Evolutionary conservation across 2,888 invertebrate species (phyloP), one percentile per base, ranked within the genome.

Genomic region (Flabesymbios commensalis): DNA sequence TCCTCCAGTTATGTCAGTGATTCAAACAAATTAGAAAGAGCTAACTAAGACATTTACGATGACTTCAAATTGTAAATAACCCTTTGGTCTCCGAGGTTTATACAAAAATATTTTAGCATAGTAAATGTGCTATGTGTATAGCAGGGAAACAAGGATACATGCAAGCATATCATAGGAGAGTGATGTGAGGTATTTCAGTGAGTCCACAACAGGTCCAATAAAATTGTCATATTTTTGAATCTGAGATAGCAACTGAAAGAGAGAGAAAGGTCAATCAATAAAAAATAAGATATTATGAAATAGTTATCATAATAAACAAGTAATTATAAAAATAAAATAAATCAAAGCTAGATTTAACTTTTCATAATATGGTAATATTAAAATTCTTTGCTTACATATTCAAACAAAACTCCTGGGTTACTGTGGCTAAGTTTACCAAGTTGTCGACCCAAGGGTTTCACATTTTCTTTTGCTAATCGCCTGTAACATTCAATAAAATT

Each of bases 391-490:
- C 86, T 87, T 74, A 94, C 93, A 82, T 98, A 97, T 84, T 99
- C 97, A 80, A 99, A 97, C 4, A 99, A 87, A 75, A 94, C 91
- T 7, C 93, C 92, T 0, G 99, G 98, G 45, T 95, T 93, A 53
- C 93, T 93, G 81, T 99, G 98, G 29, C 95, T 94, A 33, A 98
- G 86, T 85, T 99, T 99, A 17, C 98, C 99, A 68, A 99, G 91
- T 51, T 92, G 89, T 62, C 99, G 87, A 0, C 99, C 99, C 64
- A 95, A 92, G 1, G 93, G 94, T 82, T 98, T 99, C 4, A 97
- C 94, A 76, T 96, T 99, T 82, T 99, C 99, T 80, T 99, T 99
- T 74, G 95, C 95, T 39, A 87, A 74, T n/a, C 87, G 69, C 48
- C 70, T 70, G 55, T 24, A 41, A 43, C 29, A 36, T n/a, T n/a